A percentile compares a stretch with the other conserved stretches of the same genome.
phyloP scores from a whole-genome alignment of 2,888 invertebrate species.

The Watsonalla binaria region DNA sequence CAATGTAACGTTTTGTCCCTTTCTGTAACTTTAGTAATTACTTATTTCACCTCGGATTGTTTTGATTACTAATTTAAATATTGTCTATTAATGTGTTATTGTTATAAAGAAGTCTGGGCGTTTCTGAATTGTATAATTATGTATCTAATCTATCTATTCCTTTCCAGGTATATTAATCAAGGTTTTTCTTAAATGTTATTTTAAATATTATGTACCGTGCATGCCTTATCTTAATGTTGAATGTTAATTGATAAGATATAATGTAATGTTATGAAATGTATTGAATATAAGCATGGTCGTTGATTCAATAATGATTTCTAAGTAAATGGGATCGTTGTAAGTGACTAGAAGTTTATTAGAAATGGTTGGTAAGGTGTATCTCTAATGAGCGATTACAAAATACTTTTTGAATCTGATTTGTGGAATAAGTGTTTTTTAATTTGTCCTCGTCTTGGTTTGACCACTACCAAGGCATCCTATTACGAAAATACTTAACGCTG shows the following conservation, averaged over 20 bases:
- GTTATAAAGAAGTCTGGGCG: too few species aligned
- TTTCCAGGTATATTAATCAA: neutral
- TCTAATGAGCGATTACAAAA: neutral
- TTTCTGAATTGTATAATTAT: neutral
- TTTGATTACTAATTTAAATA: too few species aligned
- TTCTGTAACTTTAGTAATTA: too few species aligned
- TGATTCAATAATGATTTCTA: neutral
- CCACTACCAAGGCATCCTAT: too few species aligned
- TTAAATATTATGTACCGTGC: neutral
- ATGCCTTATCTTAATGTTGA: neutral
- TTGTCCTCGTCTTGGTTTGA: too few species aligned
- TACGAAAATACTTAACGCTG: too few species aligned
- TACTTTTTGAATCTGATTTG: neutral
- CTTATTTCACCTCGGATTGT: too few species aligned
- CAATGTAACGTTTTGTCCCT: too few species aligned
- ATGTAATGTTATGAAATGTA: conserved; percentile 2
- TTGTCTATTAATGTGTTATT: too few species aligned
- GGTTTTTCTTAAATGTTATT: neutral
- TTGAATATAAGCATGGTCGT: conserved; percentile 9
- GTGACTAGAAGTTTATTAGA: neutral
- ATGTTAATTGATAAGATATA: neutral
- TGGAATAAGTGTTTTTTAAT: too few species aligned
- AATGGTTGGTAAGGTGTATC: neutral
- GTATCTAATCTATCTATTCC: neutral
- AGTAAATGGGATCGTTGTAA: neutral